Base-by-base conservation (phyloP, 2,888 invertebrate genomes). In the Drosophila parthenogenetica region DNA sequence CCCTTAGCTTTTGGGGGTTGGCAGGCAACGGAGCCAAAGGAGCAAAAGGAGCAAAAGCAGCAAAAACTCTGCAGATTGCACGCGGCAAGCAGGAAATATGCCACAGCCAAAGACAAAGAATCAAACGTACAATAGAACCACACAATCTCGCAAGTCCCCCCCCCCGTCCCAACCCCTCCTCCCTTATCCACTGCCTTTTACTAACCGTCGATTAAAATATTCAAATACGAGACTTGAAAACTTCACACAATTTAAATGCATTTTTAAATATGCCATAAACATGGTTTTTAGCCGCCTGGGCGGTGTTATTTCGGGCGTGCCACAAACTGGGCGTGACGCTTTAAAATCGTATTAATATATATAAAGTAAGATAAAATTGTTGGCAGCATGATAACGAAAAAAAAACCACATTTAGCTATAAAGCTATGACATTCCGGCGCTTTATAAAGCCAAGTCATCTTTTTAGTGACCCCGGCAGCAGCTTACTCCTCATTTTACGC, bases 241-340 rank as follows among this genome's bases (percentile, higher is more conserved):
- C 69, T 73, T 74, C 53, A 45, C 69, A 65, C 73, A 70, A 83
- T 78, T 82, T 80, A 87, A 87, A 82, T 85, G 86, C 88, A 85
- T 82, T 82, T 84, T 77, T 70, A 75, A 85, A 79, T 79, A 77
- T 82, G 77, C 77, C 71, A 82, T 83, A 77, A 82, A 77, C 80
- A 79, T 69, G 54, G 73, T 48, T 74, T 74, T 77, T 48, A 51
- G 63, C 45, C 42, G 49, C 14, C 50, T 42, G 51, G 51, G 22
- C 51, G 51, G 37, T 29, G 43, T 60, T 57, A 50, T 53, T 55
- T 13, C 50, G 59, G 73, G 57, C 51, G 64, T 39, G 45, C 11
- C 53, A 50, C 37, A 39, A 19, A 10, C 49, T 42, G 48, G 55
- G 75, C 64, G 76, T 57, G 50, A 16, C 59, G 43, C 51, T 45